Percentiles rank a stretch among this genome's conserved stretches.
Conservation (phyloP, 35 echinoderm and acorn worm genomes). For the Heliocidaris tuberculata region DNA sequence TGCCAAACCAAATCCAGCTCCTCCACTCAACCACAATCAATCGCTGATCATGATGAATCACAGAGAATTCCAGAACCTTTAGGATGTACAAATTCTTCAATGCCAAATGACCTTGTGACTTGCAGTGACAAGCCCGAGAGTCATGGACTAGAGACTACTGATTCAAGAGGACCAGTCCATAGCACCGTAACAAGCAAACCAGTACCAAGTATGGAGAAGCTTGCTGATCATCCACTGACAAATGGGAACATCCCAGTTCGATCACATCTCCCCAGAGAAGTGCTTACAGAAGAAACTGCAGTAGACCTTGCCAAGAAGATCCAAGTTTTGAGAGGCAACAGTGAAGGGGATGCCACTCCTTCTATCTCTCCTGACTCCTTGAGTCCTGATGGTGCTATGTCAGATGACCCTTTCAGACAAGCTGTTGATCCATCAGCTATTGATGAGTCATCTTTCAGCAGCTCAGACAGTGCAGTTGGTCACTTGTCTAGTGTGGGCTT, state of each 20-base stretch:
- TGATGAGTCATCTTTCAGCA: conserved; percentile 40
- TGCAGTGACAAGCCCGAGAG: not conserved
- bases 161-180: conserved; percentile 27
- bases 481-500: conserved; percentile 29
- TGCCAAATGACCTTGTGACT: conserved; percentile 30
- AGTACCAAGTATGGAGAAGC: not conserved
- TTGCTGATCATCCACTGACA: no score
- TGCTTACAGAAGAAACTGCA: not conserved
- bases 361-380: conserved; percentile 38
- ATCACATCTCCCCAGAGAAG: conserved; percentile 26
- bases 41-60: not conserved
- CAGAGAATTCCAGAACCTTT: not conserved
- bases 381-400: conserved; percentile 43
- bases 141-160: not conserved
- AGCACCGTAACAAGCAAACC: not conserved
- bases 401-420: conserved; percentile 40
- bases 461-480: conserved; percentile 45
- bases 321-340: conserved; percentile 25
- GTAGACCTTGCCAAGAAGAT: conserved; percentile 41
- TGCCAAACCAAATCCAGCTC: not conserved
- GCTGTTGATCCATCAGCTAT: conserved; percentile 33
- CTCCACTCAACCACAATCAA: not conserved
- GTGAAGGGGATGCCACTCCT: conserved; percentile 12
- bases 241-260: conserved; percentile 30
- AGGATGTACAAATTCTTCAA: not conserved